Evolutionary conservation across 2,113 vertebrate species (phyloP).

Genomic region (Actinemys pallida): DNA sequence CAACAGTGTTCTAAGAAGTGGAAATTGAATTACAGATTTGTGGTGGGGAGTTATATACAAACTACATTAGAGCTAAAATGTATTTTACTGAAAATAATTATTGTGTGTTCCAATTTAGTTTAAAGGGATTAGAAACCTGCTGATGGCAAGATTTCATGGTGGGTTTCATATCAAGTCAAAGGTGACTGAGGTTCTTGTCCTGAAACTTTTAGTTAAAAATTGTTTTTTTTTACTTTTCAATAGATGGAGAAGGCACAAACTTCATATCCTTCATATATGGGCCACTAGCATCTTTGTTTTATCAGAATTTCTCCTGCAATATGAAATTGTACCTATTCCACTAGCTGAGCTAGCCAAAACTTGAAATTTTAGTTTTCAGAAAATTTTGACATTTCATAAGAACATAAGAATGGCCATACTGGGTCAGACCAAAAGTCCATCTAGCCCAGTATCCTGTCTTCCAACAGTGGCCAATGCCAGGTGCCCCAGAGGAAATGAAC

Average conservation of each 20-base stretch:
- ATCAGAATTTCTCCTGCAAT: background rate
- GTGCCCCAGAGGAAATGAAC: too few species aligned
- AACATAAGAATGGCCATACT: too few species aligned
- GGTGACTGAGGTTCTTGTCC: slow-evolving; percentile 11
- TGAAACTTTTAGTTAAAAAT: background rate
- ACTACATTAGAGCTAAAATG: slow-evolving; percentile 62
- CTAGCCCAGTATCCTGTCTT: too few species aligned
- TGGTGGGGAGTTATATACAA: slow-evolving; percentile 67
- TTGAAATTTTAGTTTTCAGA: background rate
- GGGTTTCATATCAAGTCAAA: slow-evolving; percentile 52
- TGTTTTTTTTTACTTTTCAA: background rate
- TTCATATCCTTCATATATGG: background rate
- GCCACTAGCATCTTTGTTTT: background rate
- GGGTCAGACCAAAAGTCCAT: too few species aligned
- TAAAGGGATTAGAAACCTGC: slow-evolving; percentile 38
- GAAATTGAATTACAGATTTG: slow-evolving; percentile 74
- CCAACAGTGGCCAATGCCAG: too few species aligned
- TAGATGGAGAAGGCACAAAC: background rate
- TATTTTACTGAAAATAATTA: slow-evolving; percentile 67
- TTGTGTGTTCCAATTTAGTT: slow-evolving; percentile 58
- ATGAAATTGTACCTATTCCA: background rate
- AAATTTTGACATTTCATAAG: background rate
- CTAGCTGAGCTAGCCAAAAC: background rate
- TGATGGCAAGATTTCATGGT: slow-evolving; percentile 52
- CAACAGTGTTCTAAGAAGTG: slow-evolving; percentile 69